Percentiles rank a stretch among this genome's conserved stretches.
Evolutionary conservation across 2,888 invertebrate species (phyloP).

Genomic region (Conus canariensis): DNA sequence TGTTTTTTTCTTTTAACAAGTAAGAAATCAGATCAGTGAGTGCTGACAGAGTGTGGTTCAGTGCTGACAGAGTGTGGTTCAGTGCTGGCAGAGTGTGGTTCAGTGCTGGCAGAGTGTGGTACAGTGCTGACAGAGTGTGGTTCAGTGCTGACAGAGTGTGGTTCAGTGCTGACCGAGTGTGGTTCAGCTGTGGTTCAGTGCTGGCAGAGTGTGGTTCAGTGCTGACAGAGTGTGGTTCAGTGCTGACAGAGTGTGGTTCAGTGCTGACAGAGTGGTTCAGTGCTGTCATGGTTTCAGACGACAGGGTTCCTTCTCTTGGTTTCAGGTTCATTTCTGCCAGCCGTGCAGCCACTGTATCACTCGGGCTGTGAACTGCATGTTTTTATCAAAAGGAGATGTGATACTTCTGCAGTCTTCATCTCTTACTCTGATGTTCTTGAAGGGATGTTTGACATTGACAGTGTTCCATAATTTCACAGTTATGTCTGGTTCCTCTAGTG

Average conservation of each 20-base stretch:
- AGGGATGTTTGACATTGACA: conserved; percentile 25
- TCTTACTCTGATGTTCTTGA: neutral
- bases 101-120: neutral
- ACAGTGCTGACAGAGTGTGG: too few relatives aligned
- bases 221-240: too few relatives aligned
- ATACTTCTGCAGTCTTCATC: neutral
- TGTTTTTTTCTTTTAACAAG: neutral
- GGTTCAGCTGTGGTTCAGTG: neutral
- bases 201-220: too few relatives aligned
- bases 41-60: too few relatives aligned
- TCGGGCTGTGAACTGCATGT: neutral
- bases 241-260: neutral
- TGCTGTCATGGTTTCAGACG: neutral
- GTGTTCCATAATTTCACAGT: conserved; percentile 16
- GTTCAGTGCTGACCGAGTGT: neutral
- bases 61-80: too few relatives aligned
- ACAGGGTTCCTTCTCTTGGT: conserved; percentile 10
- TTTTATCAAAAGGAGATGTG: neutral
- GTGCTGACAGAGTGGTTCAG: neutral
- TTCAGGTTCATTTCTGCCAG: neutral
- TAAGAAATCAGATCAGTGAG: neutral
- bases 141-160: neutral
- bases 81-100: neutral
- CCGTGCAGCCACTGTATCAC: neutral
- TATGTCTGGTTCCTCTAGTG: neutral